phyloP scores from a whole-genome alignment of 64 coral and sea anemone species.

The Anthopleura sola region DNA sequence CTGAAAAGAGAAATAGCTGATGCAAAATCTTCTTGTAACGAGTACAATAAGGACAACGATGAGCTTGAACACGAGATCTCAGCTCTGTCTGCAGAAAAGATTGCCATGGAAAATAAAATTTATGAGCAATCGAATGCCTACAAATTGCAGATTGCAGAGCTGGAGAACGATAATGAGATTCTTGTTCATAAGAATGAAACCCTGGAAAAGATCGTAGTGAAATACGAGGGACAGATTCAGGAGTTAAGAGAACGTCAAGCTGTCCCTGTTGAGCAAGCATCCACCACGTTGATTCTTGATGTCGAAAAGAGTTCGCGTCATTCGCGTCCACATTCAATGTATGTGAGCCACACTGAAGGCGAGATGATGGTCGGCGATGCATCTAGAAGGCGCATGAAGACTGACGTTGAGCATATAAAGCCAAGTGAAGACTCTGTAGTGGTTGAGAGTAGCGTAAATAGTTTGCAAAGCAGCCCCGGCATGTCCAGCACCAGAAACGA shows the following conservation, averaged over 20 bases:
- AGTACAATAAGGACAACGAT: conserved; percentile 37
- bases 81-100: conserved; percentile 35
- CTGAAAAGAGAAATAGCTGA: conserved; percentile 40
- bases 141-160: conserved; percentile 56
- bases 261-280: conserved; percentile 30
- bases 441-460: neutral
- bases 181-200: conserved; percentile 19
- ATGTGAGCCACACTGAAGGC: conserved; percentile 24
- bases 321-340: conserved; percentile 12
- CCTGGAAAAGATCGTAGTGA: conserved; percentile 35
- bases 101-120: conserved; percentile 40
- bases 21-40: neutral
- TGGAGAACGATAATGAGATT: conserved; percentile 47
- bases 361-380: conserved; percentile 1
- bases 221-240: conserved; percentile 43
- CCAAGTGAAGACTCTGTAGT: neutral
- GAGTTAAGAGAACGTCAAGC: conserved; percentile 38
- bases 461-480: neutral
- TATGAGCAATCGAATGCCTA: conserved; percentile 36
- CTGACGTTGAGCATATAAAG: neutral
- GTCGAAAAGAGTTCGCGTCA: neutral
- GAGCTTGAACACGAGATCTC: conserved; percentile 20
- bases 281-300: conserved; percentile 46
- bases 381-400: neutral
- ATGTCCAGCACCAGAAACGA: neutral